phyloP scores from a whole-genome alignment of 1,140 invertebrate genomes.

The Drosophila baimaii region DNA sequence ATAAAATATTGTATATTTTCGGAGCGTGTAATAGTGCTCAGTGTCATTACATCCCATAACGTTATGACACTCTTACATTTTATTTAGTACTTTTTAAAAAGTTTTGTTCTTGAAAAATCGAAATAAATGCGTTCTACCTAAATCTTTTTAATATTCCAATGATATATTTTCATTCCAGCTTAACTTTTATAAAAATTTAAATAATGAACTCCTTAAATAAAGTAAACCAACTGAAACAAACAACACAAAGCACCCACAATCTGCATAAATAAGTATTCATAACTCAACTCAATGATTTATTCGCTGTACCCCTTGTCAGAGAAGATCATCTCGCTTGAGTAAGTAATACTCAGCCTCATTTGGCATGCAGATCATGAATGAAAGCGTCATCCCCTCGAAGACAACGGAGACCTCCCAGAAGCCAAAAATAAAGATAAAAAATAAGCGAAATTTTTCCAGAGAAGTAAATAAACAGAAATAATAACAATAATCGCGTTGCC shows the following conservation, averaged over 20 bases:
- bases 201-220: neutral
- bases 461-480: conserved; percentile 63
- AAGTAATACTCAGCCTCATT: conserved; percentile 48
- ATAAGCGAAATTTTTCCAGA: conserved; percentile 24
- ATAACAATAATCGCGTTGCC: conserved; percentile 54
- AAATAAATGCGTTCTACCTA: rapidly evolving
- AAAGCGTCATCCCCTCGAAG: conserved; percentile 58
- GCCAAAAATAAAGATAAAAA: conserved; percentile 10
- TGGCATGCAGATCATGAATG: conserved; percentile 69
- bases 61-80: neutral
- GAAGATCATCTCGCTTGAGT: conserved; percentile 27
- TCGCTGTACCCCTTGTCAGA: neutral
- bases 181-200: neutral
- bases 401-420: conserved; percentile 66
- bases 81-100: neutral
- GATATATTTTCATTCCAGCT: no score
- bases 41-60: no score
- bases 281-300: conserved; percentile 1
- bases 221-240: neutral
- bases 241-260: neutral
- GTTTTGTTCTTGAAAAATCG: neutral
- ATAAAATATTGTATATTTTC: no score
- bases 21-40: no score
- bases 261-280: neutral
- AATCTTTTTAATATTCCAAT: neutral